phyloP scores from a whole-genome alignment of 1,140 invertebrate species.

The Aphis gossypii region DNA sequence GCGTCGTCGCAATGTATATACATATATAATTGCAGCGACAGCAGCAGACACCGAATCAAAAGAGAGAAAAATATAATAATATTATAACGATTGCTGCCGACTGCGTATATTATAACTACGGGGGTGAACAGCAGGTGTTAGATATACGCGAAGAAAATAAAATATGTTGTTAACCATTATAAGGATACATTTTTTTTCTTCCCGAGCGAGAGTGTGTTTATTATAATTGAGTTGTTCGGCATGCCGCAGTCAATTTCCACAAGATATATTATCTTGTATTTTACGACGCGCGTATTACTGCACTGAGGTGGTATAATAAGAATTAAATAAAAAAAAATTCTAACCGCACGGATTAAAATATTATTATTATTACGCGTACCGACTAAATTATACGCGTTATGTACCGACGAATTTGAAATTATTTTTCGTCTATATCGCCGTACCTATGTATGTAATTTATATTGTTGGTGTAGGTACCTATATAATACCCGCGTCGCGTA shows the following conservation, averaged over 20 bases:
- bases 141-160: conserved; percentile 53
- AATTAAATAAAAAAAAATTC: conserved; percentile 35
- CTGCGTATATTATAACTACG: conserved; percentile 48
- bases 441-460: not conserved
- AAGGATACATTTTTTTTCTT: conserved; percentile 47
- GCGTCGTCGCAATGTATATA: not conserved
- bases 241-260: conserved; percentile 49
- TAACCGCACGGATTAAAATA: conserved; percentile 25
- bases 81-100: conserved; percentile 28
- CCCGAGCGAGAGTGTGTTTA: conserved; percentile 42
- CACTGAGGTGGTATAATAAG: conserved; percentile 24
- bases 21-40: not conserved
- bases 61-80: not conserved
- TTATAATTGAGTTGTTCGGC: conserved; percentile 58
- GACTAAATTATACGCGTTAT: conserved; percentile 2
- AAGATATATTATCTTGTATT: conserved; percentile 53
- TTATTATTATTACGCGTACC: not conserved
- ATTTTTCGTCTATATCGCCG: not conserved
- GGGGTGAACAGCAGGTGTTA: conserved; percentile 58
- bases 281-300: conserved; percentile 40
- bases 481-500: not conserved
- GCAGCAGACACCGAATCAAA: conserved; percentile 26
- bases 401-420: not conserved
- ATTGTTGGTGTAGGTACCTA: too few species aligned
- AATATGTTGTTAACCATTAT: conserved; percentile 57